These are phyloP conservation scores for Nomada ferruginata DNA, from an alignment of 2,888 invertebrate species.

Conservation along the genomic window DNA sequence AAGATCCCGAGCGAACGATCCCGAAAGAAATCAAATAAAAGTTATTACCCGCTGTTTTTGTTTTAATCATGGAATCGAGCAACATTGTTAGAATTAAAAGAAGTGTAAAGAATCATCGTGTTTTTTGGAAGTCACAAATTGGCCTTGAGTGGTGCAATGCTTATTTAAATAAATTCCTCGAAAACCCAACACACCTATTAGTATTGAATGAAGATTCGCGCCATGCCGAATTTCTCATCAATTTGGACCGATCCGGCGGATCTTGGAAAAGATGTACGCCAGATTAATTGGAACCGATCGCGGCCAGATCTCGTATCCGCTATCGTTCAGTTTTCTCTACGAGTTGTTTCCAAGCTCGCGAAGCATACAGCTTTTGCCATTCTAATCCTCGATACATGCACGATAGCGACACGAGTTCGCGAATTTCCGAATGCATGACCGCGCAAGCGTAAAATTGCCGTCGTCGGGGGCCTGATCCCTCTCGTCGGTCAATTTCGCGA, in stretches of 20 bases:
- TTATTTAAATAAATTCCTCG: slow-evolving; percentile 35
- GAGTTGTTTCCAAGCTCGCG: too few species aligned
- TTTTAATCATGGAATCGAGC: neutral
- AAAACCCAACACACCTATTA: slow-evolving; percentile 20
- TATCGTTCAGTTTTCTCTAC: too few species aligned
- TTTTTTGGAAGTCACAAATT: slow-evolving; percentile 30
- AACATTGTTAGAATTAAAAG: neutral
- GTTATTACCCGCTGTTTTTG: neutral
- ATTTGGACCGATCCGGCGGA: neutral
- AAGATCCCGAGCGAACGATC: neutral
- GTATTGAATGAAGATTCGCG: slow-evolving; percentile 20
- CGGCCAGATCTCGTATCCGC: too few species aligned
- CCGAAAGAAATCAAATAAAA: neutral
- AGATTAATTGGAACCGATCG: too few species aligned
- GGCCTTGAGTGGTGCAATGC: slow-evolving; percentile 16
- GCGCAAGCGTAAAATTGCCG: slow-evolving; percentile 20
- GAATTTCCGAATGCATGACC: neutral
- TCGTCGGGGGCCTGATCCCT: too few species aligned
- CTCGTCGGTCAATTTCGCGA: slow-evolving; percentile 65
- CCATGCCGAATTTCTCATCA: slow-evolving; percentile 14
- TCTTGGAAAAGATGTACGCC: too few species aligned
- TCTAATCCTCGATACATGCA: neutral
- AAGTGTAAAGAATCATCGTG: neutral
- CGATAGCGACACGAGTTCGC: neutral
- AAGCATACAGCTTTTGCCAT: too few species aligned